Conservation (phyloP, 2,113 vertebrate species). For the Hemiprocne comata region DNA sequence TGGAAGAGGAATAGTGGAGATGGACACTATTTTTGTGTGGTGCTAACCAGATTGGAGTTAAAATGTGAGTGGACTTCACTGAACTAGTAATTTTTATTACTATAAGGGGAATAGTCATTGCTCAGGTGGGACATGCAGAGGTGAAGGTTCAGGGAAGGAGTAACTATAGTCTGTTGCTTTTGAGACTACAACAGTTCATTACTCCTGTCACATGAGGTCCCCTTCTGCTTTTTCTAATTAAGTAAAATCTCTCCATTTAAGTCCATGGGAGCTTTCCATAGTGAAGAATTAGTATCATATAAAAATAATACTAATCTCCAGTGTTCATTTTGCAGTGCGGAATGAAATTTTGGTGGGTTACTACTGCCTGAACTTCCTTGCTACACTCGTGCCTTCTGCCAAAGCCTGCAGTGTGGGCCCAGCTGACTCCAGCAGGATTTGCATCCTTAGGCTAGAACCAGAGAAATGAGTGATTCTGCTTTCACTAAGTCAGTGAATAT, state of each 20-base stretch:
- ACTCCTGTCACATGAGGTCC: background rate
- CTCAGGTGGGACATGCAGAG: background rate
- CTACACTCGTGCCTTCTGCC: background rate
- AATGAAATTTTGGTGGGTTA: background rate
- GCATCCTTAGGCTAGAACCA: background rate
- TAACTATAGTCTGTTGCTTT: background rate
- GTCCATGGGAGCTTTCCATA: background rate
- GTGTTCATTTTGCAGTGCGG: background rate
- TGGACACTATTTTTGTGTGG: background rate
- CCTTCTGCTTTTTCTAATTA: background rate
- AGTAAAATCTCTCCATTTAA: background rate
- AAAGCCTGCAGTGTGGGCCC: background rate
- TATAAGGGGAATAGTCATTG: background rate
- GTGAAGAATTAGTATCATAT: background rate
- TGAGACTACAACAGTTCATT: background rate
- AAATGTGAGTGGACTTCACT: background rate
- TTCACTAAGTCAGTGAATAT: background rate
- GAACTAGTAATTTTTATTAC: background rate
- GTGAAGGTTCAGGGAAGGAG: background rate
- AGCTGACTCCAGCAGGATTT: background rate
- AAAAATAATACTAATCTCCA: background rate
- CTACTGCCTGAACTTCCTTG: background rate
- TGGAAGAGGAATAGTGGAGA: background rate
- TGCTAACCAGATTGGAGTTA: background rate
- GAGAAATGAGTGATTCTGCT: background rate